Evolutionary conservation across 2,888 invertebrate genomes (phyloP).

Genomic region (Nemoura dubitans): DNA sequence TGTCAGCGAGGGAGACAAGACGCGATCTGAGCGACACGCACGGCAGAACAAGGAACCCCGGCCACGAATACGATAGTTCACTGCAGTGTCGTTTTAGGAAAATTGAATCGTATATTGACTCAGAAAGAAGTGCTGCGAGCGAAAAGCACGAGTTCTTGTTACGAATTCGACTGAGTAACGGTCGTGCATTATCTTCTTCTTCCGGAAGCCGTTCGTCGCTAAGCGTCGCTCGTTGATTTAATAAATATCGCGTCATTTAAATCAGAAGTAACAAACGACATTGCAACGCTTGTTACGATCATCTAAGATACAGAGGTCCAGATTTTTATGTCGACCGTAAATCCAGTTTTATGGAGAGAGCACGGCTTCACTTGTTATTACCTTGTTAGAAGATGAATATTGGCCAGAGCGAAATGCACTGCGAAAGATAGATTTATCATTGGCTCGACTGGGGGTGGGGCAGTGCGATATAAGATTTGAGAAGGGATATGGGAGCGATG

Average conservation of each 20-base stretch:
- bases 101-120: conserved; percentile 20
- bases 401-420: conserved; percentile 29
- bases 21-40: background rate
- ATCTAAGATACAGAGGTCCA: conserved; percentile 1
- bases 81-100: conserved; percentile 30
- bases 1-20: conserved; percentile 14
- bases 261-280: conserved; percentile 32
- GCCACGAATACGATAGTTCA: background rate
- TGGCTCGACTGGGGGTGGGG: background rate
- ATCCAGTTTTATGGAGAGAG: conserved; percentile 28
- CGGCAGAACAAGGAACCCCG: background rate
- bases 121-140: conserved; percentile 2
- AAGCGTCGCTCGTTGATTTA: conserved; percentile 18
- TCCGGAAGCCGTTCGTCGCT: conserved; percentile 17
- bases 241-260: conserved; percentile 25
- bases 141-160: background rate
- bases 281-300: conserved; percentile 13
- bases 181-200: conserved; percentile 17
- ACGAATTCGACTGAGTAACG: conserved; percentile 22
- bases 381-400: conserved; percentile 33
- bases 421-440: conserved; percentile 23
- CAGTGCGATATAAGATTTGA: conserved; percentile 29
- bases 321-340: conserved; percentile 31
- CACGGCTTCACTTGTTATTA: conserved; percentile 35
- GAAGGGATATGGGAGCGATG: conserved; percentile 33